These are phyloP conservation scores for Sycophila sp. DNA, from an alignment of 1,140 invertebrate genomes.

Conservation along the genomic window DNA sequence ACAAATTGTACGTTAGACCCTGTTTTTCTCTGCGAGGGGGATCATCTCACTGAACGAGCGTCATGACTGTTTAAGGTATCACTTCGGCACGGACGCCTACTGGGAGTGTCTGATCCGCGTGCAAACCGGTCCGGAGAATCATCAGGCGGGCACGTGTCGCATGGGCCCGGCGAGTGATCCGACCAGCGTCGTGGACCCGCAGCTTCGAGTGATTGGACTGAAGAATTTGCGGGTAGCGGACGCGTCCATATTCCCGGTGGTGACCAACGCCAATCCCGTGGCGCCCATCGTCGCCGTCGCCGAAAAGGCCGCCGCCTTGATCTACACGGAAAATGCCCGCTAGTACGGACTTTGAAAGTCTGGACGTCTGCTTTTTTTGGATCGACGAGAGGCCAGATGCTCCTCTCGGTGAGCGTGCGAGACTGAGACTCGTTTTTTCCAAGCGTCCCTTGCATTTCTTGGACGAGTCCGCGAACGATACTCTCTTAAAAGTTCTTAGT, in stretches of 20 bases:
- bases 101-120: conserved; percentile 65
- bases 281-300: conserved; percentile 68
- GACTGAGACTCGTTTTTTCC: too few relatives aligned
- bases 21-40: too few relatives aligned
- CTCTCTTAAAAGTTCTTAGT: too few relatives aligned
- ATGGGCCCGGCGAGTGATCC: conserved; percentile 65
- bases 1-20: too few relatives aligned
- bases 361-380: too few relatives aligned
- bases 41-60: too few relatives aligned
- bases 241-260: conserved; percentile 68
- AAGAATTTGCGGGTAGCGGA: conserved; percentile 67
- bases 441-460: too few relatives aligned
- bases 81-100: conserved; percentile 66
- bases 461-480: too few relatives aligned
- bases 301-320: conserved; percentile 69
- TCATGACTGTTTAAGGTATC: conserved; percentile 49
- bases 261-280: conserved; percentile 67
- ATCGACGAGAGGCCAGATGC: too few relatives aligned
- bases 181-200: conserved; percentile 65
- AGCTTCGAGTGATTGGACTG: conserved; percentile 65
- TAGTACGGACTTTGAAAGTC: too few relatives aligned
- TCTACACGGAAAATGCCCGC: too few relatives aligned
- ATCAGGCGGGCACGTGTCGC: conserved; percentile 68
- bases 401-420: too few relatives aligned
- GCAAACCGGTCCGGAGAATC: conserved; percentile 62